A percentile compares a stretch with the other conserved stretches of the same genome.
phyloP scores from a whole-genome alignment of 2,888 invertebrate species.

The Drosophila nr. medialis region DNA sequence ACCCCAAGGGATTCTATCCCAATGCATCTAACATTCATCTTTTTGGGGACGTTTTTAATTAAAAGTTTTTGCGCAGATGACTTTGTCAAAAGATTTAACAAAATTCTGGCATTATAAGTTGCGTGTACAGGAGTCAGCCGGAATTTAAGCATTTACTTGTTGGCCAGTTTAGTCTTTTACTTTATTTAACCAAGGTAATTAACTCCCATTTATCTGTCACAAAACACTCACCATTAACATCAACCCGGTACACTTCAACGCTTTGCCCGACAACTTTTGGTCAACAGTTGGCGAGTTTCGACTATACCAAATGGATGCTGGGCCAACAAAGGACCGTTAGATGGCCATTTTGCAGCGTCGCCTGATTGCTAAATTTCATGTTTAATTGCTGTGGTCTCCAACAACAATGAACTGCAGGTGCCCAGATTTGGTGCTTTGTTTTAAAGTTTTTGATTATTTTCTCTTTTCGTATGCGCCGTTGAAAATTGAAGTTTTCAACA shows the following conservation, averaged over 20 bases:
- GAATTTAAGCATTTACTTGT: constrained; percentile 27
- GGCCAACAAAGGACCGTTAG: constrained; percentile 16
- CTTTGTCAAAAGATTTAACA: constrained; percentile 28
- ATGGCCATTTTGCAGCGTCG: constrained; percentile 7
- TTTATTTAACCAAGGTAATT: constrained; percentile 35
- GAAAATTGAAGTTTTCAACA: not conserved
- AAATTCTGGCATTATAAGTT: constrained; percentile 30
- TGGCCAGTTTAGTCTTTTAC: constrained; percentile 9
- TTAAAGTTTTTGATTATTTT: not conserved
- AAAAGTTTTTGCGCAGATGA: constrained; percentile 52
- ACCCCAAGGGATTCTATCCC: constrained; percentile 14
- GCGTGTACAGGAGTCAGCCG: constrained; percentile 38
- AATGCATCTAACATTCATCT: constrained; percentile 6
- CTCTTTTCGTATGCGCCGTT: not conserved
- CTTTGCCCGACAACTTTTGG: constrained; percentile 20
- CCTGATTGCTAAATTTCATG: constrained; percentile 9
- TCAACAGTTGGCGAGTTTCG: constrained; percentile 2
- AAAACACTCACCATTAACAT: constrained; percentile 28
- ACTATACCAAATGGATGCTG: constrained; percentile 16
- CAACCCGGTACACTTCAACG: constrained; percentile 16
- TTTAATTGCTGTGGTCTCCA: constrained; percentile 17
- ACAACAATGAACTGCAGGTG: constrained; percentile 21
- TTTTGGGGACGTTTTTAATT: constrained; percentile 54
- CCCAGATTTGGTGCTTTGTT: not conserved
- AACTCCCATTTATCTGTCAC: constrained; percentile 30